Evolutionary conservation across 2,797 vertebrate species (phyloP).

Genomic region (Xenentodon cancila): DNA sequence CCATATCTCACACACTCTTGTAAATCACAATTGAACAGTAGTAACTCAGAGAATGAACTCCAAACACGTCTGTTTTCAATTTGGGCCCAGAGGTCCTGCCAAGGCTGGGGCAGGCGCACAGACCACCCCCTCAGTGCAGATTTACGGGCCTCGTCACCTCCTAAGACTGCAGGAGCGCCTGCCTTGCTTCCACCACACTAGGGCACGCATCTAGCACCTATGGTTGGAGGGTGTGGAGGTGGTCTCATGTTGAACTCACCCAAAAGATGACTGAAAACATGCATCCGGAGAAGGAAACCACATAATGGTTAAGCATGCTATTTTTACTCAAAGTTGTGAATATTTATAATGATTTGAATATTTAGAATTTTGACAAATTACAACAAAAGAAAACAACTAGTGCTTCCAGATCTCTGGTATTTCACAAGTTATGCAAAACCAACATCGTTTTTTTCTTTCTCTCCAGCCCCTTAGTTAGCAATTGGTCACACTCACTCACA

Average conservation of each 20-base stretch:
- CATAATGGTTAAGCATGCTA: not conserved
- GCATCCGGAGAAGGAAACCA: not conserved
- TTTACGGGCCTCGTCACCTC: slow-evolving; percentile 85
- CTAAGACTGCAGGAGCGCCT: slow-evolving; percentile 52
- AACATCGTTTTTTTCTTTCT: too few relatives aligned
- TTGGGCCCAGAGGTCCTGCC: slow-evolving; percentile 84
- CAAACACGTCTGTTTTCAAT: slow-evolving; percentile 93
- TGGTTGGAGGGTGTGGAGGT: slow-evolving; percentile 17
- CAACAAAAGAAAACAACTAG: not conserved
- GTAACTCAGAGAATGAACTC: slow-evolving; percentile 90
- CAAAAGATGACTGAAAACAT: slow-evolving; percentile 6
- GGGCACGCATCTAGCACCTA: slow-evolving; percentile 50
- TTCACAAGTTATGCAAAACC: slow-evolving; percentile 23
- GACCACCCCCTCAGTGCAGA: slow-evolving; percentile 87
- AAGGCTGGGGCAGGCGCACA: slow-evolving; percentile 84
- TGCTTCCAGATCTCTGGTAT: slow-evolving; percentile 43
- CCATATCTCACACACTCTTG: slow-evolving; percentile 88
- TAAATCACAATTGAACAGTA: slow-evolving; percentile 92
- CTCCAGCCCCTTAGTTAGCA: slow-evolving; percentile 35
- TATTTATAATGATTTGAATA: not conserved
- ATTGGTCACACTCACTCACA: slow-evolving; percentile 44
- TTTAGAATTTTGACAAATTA: too few relatives aligned
- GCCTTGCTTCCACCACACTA: slow-evolving; percentile 52
- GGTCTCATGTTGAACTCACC: slow-evolving; percentile 14
- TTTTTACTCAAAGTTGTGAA: not conserved